These are phyloP conservation scores for Ips nitidus DNA, from an alignment of 1,140 invertebrate species.

Conservation along the genomic window DNA sequence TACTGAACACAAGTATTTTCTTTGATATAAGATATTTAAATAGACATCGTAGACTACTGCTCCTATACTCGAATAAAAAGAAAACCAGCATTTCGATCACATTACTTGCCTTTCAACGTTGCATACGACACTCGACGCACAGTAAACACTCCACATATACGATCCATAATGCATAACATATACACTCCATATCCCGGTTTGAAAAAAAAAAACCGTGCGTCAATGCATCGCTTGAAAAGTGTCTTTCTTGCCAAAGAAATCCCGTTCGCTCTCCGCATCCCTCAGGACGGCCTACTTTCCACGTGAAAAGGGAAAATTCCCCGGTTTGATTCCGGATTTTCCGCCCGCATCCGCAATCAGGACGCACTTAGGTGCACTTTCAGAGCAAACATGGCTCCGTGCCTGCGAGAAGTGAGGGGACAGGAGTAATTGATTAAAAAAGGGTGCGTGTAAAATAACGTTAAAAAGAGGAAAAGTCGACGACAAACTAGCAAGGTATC, in stretches of 20 bases:
- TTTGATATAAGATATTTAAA: too few species aligned
- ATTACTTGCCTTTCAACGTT: neutral
- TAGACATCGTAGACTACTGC: too few species aligned
- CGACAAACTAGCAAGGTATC: neutral
- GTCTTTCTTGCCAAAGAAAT: conserved; percentile 29
- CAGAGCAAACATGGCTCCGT: conserved; percentile 28
- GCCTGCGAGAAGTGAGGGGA: neutral
- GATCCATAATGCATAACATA: conserved; percentile 30
- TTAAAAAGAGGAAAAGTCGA: conserved; percentile 5
- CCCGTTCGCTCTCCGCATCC: conserved; percentile 5
- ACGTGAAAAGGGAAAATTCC: conserved; percentile 16
- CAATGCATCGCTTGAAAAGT: conserved; percentile 31
- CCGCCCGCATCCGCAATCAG: conserved; percentile 29
- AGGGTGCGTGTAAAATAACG: conserved; percentile 16
- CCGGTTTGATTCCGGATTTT: conserved; percentile 23
- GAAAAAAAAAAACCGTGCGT: conserved; percentile 17
- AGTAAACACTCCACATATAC: conserved; percentile 21
- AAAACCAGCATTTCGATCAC: conserved; percentile 4
- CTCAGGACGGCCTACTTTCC: conserved; percentile 24
- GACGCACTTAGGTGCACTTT: conserved; percentile 30
- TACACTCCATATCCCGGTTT: conserved; percentile 17
- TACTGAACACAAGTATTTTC: too few species aligned
- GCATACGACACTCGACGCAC: conserved; percentile 11
- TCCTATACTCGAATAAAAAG: neutral
- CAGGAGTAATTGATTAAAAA: conserved; percentile 30